Evolutionary conservation across 2,113 vertebrate genomes (phyloP).

Genomic region (Engraulis encrasicolus): DNA sequence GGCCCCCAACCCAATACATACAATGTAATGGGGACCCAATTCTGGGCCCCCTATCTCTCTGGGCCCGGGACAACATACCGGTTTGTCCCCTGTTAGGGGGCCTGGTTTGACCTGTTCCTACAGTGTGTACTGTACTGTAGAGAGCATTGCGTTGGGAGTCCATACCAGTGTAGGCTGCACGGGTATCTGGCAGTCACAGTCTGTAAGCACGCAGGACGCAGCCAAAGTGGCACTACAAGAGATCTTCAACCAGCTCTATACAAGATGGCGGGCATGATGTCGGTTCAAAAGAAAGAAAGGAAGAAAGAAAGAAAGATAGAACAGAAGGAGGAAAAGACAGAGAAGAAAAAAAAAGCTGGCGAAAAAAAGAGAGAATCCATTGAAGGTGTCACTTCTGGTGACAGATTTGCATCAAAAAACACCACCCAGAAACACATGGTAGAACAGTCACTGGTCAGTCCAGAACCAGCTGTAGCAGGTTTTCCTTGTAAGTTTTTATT

Average conservation of each 20-base stretch:
- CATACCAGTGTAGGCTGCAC: not conserved
- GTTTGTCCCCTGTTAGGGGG: no score
- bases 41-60: no score
- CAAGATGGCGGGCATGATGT: not conserved
- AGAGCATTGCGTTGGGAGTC: not conserved
- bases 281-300: not conserved
- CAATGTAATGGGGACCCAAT: no score
- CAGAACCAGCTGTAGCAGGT: not conserved
- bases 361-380: not conserved
- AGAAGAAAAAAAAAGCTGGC: not conserved
- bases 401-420: not conserved
- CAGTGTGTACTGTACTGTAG: no score
- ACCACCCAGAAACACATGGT: not conserved
- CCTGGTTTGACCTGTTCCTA: no score
- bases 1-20: no score
- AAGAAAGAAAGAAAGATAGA: not conserved
- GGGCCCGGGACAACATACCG: no score
- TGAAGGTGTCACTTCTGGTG: not conserved
- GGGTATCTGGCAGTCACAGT: not conserved
- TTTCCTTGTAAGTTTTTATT: not conserved
- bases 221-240: not conserved
- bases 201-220: slow-evolving; percentile 32
- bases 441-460: not conserved
- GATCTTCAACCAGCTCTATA: not conserved
- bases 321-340: not conserved